These are phyloP conservation scores for Exephanes ischioxanthus DNA, from an alignment of 2,888 invertebrate genomes.

Conservation along the genomic window DNA sequence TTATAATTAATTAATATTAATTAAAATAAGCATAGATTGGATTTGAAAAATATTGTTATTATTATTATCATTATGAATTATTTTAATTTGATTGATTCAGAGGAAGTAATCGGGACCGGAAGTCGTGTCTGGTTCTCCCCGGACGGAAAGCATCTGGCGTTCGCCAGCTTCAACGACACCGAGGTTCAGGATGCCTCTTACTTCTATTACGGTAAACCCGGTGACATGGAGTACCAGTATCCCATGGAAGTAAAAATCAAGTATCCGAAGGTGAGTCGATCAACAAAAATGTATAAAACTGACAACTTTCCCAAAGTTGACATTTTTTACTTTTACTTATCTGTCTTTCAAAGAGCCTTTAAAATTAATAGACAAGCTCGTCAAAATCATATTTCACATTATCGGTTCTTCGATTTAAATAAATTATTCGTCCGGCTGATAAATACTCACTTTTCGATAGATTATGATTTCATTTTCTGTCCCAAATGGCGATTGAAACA, in stretches of 20 bases:
- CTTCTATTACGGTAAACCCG: slow-evolving; percentile 89
- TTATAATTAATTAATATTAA: no score
- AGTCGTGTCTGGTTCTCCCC: slow-evolving; percentile 94
- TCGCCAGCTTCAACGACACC: slow-evolving; percentile 90
- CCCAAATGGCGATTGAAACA: no score
- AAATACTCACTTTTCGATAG: neutral
- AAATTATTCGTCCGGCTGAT: neutral
- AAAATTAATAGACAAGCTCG: neutral
- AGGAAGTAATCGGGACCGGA: slow-evolving; percentile 91
- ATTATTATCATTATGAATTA: no score
- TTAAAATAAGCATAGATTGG: slow-evolving; percentile 7
- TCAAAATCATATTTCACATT: neutral
- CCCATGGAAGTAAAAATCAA: slow-evolving; percentile 89
- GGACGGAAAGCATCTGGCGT: slow-evolving; percentile 89
- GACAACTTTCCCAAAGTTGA: neutral
- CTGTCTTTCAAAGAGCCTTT: neutral
- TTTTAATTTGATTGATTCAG: slow-evolving; percentile 85
- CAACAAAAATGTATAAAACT: neutral
- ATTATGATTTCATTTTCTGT: neutral
- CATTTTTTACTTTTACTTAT: neutral
- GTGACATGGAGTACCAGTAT: slow-evolving; percentile 88
- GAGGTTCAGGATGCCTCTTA: slow-evolving; percentile 89
- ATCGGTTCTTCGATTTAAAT: neutral
- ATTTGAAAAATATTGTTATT: slow-evolving; percentile 22
- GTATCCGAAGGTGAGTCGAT: slow-evolving; percentile 90